Evolutionary conservation across 2,113 vertebrate species (phyloP).

Genomic region (Nyctibius bracteatus): DNA sequence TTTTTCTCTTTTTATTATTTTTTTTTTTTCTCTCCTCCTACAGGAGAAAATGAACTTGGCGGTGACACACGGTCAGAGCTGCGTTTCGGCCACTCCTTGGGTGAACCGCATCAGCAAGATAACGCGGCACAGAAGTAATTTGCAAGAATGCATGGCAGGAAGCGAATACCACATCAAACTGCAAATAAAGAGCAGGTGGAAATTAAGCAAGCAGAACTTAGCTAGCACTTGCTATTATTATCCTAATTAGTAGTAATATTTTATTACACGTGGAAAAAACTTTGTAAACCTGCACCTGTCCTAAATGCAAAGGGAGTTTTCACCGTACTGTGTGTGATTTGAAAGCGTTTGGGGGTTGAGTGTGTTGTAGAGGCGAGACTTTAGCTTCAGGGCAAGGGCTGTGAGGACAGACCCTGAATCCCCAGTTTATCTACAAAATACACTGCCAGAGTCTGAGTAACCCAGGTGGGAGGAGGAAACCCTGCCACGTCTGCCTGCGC

Average conservation of each 20-base stretch:
- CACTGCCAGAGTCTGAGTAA: background rate
- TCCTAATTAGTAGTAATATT: conserved; percentile 21
- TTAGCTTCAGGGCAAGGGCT: background rate
- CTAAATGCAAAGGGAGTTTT: background rate
- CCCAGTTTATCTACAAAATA: background rate
- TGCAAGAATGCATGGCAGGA: conserved; percentile 31
- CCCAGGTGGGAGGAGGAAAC: background rate
- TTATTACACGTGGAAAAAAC: background rate
- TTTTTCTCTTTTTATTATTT: background rate
- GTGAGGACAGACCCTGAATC: background rate
- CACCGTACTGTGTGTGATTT: background rate
- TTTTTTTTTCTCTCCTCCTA: background rate
- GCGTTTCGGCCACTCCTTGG: conserved; percentile 41
- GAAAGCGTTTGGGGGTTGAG: background rate
- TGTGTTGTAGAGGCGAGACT: background rate
- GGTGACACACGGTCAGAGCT: background rate
- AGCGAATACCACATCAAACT: conserved; percentile 58
- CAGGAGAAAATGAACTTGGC: background rate
- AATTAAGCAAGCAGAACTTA: conserved; percentile 43
- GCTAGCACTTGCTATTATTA: conserved; percentile 45
- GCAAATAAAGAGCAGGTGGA: conserved; percentile 30
- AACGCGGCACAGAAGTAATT: background rate
- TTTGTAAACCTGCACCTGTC: background rate
- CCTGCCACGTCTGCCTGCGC: fast-evolving
- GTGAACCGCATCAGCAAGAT: conserved; percentile 7